These are phyloP conservation scores for Nycticorax nycticorax DNA, from an alignment of 2,113 vertebrate genomes.

Conservation along the genomic window DNA sequence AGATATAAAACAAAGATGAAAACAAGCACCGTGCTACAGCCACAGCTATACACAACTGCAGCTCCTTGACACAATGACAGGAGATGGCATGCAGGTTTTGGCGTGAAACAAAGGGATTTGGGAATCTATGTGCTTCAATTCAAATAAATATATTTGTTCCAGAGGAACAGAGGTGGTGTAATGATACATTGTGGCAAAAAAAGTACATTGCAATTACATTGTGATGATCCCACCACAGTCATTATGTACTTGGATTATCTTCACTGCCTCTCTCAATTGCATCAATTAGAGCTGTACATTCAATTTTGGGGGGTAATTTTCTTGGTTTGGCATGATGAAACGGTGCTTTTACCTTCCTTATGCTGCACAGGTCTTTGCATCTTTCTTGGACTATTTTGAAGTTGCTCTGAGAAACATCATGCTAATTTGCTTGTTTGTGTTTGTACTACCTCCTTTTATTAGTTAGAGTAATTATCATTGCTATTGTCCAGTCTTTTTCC, in stretches of 20 bases:
- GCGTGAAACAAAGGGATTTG: not conserved
- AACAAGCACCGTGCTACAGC: not conserved
- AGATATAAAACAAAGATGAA: not conserved
- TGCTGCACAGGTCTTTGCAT: not conserved
- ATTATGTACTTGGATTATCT: not conserved
- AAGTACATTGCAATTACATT: not conserved
- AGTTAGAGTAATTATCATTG: not conserved
- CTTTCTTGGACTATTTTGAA: not conserved
- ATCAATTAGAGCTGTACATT: slow-evolving; percentile 11
- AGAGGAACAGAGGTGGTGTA: not conserved
- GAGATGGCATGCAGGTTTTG: not conserved
- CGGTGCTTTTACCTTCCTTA: not conserved
- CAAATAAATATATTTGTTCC: not conserved
- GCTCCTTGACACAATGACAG: not conserved
- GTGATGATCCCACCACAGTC: slow-evolving; percentile 21
- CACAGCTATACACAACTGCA: not conserved
- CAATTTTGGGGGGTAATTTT: slow-evolving; percentile 12
- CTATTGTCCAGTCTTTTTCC: not conserved
- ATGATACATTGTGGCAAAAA: not conserved
- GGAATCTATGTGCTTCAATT: not conserved
- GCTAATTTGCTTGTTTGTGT: not conserved
- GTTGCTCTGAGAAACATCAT: not conserved
- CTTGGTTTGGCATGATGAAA: not conserved
- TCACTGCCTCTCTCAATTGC: not conserved
- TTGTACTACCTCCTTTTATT: not conserved